A percentile compares a stretch with the other conserved stretches of the same genome.
Evolutionary conservation across 2,797 vertebrate genomes (phyloP).

Genomic region (Chelmon rostratus): DNA sequence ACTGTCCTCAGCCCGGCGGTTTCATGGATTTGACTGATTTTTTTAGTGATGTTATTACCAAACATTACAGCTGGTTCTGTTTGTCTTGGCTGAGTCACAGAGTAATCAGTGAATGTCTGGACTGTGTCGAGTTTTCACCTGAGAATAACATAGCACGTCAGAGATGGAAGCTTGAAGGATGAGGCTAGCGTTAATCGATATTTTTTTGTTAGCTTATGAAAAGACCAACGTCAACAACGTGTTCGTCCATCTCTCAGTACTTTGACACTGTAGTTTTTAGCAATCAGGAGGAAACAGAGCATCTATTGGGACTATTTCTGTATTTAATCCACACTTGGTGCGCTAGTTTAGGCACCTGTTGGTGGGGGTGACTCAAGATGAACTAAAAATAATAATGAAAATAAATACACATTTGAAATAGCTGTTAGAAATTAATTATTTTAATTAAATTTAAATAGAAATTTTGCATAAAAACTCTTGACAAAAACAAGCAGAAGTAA

Average conservation of each 20-base stretch:
- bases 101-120: constrained; percentile 24
- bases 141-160: not conserved
- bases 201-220: constrained; percentile 8
- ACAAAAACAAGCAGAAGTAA: not conserved
- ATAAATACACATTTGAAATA: constrained; percentile 9
- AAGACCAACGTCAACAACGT: constrained; percentile 18
- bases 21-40: not conserved
- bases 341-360: too few species aligned
- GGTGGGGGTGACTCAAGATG: too few species aligned
- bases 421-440: constrained; percentile 7
- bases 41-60: constrained; percentile 28
- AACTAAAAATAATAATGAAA: too few species aligned
- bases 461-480: not conserved
- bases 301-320: not conserved
- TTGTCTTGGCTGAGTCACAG: constrained; percentile 40
- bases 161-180: constrained; percentile 2
- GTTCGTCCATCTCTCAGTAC: not conserved
- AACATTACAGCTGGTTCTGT: constrained; percentile 62
- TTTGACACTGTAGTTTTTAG: not conserved
- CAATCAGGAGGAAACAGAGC: not conserved
- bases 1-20: constrained; percentile 13
- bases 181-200: not conserved
- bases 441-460: not conserved
- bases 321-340: not conserved
- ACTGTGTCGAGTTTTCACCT: constrained; percentile 37